These are phyloP conservation scores for Neolamprologus caudopunctatus DNA, from an alignment of 2,113 vertebrate species.

Conservation along the genomic window DNA sequence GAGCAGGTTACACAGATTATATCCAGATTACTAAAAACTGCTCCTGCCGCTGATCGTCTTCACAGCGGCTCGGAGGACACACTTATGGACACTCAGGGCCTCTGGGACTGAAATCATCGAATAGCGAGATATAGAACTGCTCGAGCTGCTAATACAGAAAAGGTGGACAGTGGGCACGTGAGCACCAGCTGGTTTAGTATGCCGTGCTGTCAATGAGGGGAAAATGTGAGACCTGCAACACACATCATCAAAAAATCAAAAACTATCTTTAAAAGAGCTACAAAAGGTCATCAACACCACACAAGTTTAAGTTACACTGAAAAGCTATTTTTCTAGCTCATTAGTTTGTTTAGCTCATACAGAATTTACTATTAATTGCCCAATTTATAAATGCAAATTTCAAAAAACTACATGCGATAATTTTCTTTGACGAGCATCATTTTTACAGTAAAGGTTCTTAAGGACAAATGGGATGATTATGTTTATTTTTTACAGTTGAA, in stretches of 20 bases:
- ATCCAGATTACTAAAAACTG: background rate
- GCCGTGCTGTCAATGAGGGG: background rate
- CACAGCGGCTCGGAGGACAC: background rate
- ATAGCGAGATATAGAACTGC: conserved; percentile 30
- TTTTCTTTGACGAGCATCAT: background rate
- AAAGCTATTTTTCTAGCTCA: background rate
- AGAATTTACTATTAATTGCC: background rate
- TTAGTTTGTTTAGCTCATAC: background rate
- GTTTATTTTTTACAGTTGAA: background rate
- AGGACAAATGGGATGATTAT: background rate
- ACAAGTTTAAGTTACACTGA: background rate
- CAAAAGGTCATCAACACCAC: background rate
- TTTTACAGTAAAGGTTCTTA: background rate
- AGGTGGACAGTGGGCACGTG: conserved; percentile 13
- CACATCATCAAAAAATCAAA: background rate
- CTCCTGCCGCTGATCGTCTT: background rate
- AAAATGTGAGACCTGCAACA: background rate
- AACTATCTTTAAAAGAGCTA: background rate
- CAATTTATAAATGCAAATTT: background rate
- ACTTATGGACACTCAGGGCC: conserved; percentile 25
- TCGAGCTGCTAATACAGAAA: conserved; percentile 5
- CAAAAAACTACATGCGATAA: background rate
- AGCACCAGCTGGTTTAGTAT: background rate
- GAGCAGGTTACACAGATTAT: conserved; percentile 18
- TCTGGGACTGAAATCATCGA: conserved; percentile 20